Evolutionary conservation across 1,140 invertebrate genomes (phyloP), one percentile per base, ranked within the genome.

Genomic region (Drosophila insularis): DNA sequence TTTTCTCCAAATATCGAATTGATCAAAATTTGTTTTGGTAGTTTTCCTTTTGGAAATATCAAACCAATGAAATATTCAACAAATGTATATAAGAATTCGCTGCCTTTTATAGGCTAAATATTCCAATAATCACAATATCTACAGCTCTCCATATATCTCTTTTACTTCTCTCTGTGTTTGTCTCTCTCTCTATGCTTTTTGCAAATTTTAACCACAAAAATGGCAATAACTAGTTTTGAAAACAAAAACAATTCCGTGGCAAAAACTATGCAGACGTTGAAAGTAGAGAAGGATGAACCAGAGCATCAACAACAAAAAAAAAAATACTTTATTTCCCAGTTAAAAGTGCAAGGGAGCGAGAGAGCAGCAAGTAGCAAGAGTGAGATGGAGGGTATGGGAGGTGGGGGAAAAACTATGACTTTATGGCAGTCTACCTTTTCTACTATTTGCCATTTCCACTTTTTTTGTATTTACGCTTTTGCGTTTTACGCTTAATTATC

Each of bases 401-500:
- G 17, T 27, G 8, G 5, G 6, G 55, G 32, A 58, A n/a, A 65
- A 64, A 72, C 39, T 68, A 63, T 72, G 53, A 68, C 54, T 72
- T 68, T 68, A 59, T 62, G 72, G 60, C 63, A 43, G 58, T 72
- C 63, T 72, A 59, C 14, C 71, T 50, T 53, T 74, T 67, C 32
- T 55, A 60, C 43, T 35, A 63, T 72, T 63, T 71, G 55, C 43
- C 63, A 56, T 68, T 72, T 71, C 63, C 55, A 43, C 37, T 19
- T 61, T 65, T 65, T 65, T 65, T 23, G 56, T 58, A 4, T 50
- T 31, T 70, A 54, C 66, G 67, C 53, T 56, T 56, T 74, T 62
- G 61, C 43, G 23, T 46, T 74, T 56, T 27, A 65, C 50, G 68
- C 68, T 75, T 71, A 75, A 75, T 75, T 75, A 75, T 75, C 69